Evolutionary conservation across 2,888 invertebrate genomes (phyloP), one percentile per base, ranked within the genome.

Genomic region (Eretmocerus hayati): DNA sequence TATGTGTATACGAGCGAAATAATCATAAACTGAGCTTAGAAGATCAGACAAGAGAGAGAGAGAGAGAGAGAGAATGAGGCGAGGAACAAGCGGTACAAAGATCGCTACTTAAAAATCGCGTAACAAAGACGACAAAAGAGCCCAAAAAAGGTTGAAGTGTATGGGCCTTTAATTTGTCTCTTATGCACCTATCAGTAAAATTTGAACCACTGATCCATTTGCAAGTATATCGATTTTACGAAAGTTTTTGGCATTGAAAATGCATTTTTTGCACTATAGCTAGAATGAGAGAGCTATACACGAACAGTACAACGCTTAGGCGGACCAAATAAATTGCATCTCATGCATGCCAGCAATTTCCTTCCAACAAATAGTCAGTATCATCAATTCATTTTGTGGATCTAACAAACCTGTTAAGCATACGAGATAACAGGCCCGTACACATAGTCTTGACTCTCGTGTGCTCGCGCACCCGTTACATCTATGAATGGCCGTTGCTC

Each of bases 391-490:
- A 46, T 48, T 49, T 57, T 56, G 50, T 61, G 47, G 57, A 57
- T 51, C 50, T 48, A 46, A 57, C 42, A 44, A 45, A 38, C 53
- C 55, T 56, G 53, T 57, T 57, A 61, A 65, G 62, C 58, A 60
- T 60, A 64, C 61, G 61, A 65, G 64, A 59, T 65, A 62, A 62
- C 59, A 62, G 60, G 60, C 63, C 63, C 62, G 60, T 60, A 65
- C 63, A 63, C 59, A 61, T 65, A 66, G 65, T 66, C 65, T 65
- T 62, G 59, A 58, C 56, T 65, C 63, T 63, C 64, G 66, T 63
- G 63, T 64, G 53, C 53, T 62, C 54, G 57, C 59, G 59, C 66
- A 67, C 63, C 63, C 62, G 64, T 64, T 65, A 64, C 62, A 62
- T 66, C 63, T 67, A 67, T 61, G 62, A 62, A 60, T 64, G 61